These are phyloP conservation scores for Augochlora pura DNA, from an alignment of 1,140 invertebrate species.

Conservation along the genomic window DNA sequence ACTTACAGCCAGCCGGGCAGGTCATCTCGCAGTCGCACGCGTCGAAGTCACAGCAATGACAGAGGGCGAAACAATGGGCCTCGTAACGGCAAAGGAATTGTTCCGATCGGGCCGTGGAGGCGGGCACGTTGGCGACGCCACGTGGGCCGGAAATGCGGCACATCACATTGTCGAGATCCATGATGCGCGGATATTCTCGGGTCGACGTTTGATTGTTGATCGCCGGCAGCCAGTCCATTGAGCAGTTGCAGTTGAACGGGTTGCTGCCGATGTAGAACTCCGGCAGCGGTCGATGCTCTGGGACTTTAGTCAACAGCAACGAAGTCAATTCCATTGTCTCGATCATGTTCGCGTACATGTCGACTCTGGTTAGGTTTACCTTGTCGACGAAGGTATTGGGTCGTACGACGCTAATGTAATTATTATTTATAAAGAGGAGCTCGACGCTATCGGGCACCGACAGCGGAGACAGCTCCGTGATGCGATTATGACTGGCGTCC, in stretches of 20 bases:
- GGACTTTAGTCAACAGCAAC: conserved; percentile 87
- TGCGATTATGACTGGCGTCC: conserved; percentile 93
- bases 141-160: conserved; percentile 90
- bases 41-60: conserved; percentile 96
- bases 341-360: conserved; percentile 93
- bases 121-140: conserved; percentile 85
- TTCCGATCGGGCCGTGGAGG: conserved; percentile 84
- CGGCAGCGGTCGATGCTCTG: conserved; percentile 85
- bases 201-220: conserved; percentile 91
- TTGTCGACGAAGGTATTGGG: conserved; percentile 93
- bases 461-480: conserved; percentile 88
- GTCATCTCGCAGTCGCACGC: conserved; percentile 98
- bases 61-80: conserved; percentile 95
- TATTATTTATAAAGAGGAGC: conserved; percentile 93
- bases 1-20: conserved; percentile 94
- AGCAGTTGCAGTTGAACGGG: conserved; percentile 94
- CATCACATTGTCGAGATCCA: conserved; percentile 92
- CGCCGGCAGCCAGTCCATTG: conserved; percentile 94
- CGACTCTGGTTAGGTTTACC: conserved; percentile 90
- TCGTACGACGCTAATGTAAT: conserved; percentile 89
- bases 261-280: conserved; percentile 94
- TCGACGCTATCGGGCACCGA: conserved; percentile 94
- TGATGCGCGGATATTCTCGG: conserved; percentile 90
- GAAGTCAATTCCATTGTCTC: conserved; percentile 90
- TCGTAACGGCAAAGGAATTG: conserved; percentile 95